Percentiles rank a stretch among this genome's conserved stretches.
Evolutionary conservation across 2,888 invertebrate genomes (phyloP).

Genomic region (Alsophila aescularia): DNA sequence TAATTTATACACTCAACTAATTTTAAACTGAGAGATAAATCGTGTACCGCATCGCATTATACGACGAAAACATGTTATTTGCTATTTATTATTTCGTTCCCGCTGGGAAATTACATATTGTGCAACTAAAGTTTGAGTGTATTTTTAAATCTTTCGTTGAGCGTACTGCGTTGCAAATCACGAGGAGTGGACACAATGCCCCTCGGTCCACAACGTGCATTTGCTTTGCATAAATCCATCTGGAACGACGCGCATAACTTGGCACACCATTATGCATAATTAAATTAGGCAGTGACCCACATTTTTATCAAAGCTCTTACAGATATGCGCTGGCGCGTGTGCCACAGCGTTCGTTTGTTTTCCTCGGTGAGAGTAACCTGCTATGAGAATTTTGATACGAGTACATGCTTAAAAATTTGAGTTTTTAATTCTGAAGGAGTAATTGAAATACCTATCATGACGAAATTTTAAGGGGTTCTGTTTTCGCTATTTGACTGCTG

Average conservation of each 20-base stretch:
- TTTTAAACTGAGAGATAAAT: too few species aligned
- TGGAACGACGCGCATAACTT: slow-evolving; percentile 67
- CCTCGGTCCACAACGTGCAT: slow-evolving; percentile 42
- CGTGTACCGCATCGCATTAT: too few species aligned
- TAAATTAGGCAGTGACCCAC: slow-evolving; percentile 72
- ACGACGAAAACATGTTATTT: background rate
- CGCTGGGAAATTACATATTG: background rate
- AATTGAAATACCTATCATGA: too few species aligned
- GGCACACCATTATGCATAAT: slow-evolving; percentile 71
- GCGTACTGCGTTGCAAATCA: background rate
- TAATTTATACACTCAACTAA: too few species aligned
- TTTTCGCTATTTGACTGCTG: too few species aligned
- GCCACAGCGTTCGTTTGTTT: slow-evolving; percentile 32
- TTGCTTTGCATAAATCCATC: slow-evolving; percentile 67
- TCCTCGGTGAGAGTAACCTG: background rate
- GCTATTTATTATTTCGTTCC: background rate
- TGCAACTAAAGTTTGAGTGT: slow-evolving; percentile 1
- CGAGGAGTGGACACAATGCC: background rate
- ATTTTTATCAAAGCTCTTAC: slow-evolving; percentile 66
- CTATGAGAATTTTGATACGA: too few species aligned
- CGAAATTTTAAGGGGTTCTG: too few species aligned
- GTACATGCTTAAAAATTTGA: too few species aligned
- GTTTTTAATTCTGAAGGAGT: too few species aligned
- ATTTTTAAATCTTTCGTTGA: slow-evolving; percentile 1
- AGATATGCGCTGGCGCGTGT: slow-evolving; percentile 54